These are phyloP conservation scores for Pantherophis vulpinus DNA, from an alignment of 2,797 vertebrate species.

Conservation along the genomic window DNA sequence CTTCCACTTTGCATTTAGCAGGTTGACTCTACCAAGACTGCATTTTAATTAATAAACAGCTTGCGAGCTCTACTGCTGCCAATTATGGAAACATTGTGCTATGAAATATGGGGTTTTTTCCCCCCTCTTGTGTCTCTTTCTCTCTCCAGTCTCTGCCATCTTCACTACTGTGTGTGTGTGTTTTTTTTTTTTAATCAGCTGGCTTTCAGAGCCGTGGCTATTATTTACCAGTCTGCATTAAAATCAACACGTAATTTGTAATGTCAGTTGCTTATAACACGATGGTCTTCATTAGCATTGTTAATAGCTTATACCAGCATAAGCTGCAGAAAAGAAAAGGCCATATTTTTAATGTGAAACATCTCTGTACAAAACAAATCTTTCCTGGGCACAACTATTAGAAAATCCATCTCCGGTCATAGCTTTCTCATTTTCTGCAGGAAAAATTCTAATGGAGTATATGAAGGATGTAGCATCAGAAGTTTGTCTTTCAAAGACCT, in stretches of 20 bases:
- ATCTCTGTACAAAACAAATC: neutral
- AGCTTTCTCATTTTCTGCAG: accelerated
- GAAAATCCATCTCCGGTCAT: accelerated
- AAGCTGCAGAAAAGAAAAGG: neutral
- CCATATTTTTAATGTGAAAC: neutral
- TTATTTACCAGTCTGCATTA: accelerated
- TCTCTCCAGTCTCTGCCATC: neutral
- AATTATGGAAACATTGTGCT: slow-evolving; percentile 11
- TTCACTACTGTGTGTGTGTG: neutral
- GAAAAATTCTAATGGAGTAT: neutral
- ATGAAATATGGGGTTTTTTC: neutral
- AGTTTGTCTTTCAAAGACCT: neutral
- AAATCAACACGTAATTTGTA: accelerated
- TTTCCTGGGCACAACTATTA: accelerated
- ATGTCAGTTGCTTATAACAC: neutral
- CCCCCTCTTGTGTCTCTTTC: neutral
- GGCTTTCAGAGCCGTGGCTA: accelerated
- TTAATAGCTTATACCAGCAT: accelerated
- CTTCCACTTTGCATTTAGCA: neutral
- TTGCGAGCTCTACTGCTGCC: slow-evolving; percentile 13
- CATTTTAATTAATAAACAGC: slow-evolving; percentile 41
- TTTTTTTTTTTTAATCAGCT: neutral
- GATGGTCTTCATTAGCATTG: accelerated
- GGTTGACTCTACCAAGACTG: neutral
- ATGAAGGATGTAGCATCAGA: accelerated